A percentile compares a stretch with the other conserved stretches of the same genome.
Conservation (phyloP, 2,888 invertebrate genomes). For the Rotaria socialis region DNA sequence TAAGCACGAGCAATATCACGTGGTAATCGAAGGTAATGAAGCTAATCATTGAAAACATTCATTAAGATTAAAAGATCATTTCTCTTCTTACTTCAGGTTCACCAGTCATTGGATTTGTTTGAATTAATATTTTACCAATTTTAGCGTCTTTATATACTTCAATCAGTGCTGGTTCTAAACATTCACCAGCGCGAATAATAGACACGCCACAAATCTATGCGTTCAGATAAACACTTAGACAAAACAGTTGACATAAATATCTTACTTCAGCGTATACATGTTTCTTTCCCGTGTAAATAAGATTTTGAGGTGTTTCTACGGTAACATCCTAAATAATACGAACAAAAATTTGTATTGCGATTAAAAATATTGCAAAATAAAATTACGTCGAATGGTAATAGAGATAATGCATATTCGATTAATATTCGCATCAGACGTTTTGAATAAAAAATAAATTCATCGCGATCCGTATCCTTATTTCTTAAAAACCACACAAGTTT, state of each 20-base stretch:
- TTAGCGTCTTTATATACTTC: slow-evolving; percentile 95
- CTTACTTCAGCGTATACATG: slow-evolving; percentile 65
- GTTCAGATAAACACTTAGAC: too few relatives aligned
- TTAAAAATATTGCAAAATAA: background rate
- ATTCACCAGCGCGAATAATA: slow-evolving; percentile 93
- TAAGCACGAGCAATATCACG: slow-evolving; percentile 69
- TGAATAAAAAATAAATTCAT: slow-evolving; percentile 98
- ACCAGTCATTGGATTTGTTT: slow-evolving; percentile 88
- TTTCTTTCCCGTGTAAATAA: slow-evolving; percentile 76
- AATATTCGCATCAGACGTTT: slow-evolving; percentile 90
- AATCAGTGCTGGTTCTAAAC: slow-evolving; percentile 96
- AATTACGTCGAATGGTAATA: slow-evolving; percentile 74
- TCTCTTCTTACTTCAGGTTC: slow-evolving; percentile 73
- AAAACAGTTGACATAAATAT: too few relatives aligned
- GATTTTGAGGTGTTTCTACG: slow-evolving; percentile 85
- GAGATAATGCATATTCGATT: slow-evolving; percentile 87
- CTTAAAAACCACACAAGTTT: slow-evolving; percentile 55
- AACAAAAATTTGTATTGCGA: background rate
- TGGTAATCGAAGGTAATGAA: slow-evolving; percentile 91
- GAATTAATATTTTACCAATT: slow-evolving; percentile 97
- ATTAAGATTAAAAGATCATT: background rate
- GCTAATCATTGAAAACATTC: slow-evolving; percentile 60
- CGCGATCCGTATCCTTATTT: slow-evolving; percentile 84
- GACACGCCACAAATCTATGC: slow-evolving; percentile 87
- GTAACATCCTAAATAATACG: slow-evolving; percentile 57